A percentile compares a stretch with the other conserved stretches of the same genome.
These are phyloP conservation scores for Talpa occidentalis DNA, from an alignment of 2,113 vertebrate genomes.

Conservation along the genomic window DNA sequence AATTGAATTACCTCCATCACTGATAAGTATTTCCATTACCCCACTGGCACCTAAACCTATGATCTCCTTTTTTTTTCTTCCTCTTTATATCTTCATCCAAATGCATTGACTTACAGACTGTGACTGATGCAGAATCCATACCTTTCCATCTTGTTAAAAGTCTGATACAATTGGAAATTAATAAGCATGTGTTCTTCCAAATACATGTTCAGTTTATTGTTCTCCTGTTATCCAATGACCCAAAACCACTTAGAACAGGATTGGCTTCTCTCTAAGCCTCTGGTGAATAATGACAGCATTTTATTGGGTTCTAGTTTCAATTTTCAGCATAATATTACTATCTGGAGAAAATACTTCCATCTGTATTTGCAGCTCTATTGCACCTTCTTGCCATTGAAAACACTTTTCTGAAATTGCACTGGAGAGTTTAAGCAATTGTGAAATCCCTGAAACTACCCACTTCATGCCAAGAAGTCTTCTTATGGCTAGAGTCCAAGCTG, in stretches of 20 bases:
- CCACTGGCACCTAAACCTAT: neutral
- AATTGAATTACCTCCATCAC: neutral
- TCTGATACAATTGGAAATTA: neutral
- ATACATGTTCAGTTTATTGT: neutral
- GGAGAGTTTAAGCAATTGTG: constrained; percentile 2
- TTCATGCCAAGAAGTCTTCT: constrained; percentile 11
- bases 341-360: neutral
- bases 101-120: neutral
- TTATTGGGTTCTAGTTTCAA: constrained; percentile 1
- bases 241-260: neutral
- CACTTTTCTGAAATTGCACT: neutral
- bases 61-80: neutral
- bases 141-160: neutral
- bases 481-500: neutral
- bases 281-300: neutral
- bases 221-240: neutral
- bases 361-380: neutral
- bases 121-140: neutral
- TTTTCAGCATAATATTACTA: neutral
- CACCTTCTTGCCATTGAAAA: constrained; percentile 23
- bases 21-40: neutral
- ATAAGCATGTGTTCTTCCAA: neutral
- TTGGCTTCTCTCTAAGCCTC: neutral
- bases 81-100: neutral
- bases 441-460: constrained; percentile 33